These are phyloP conservation scores for Caloenas nicobarica DNA, from an alignment of 2,113 vertebrate genomes.

Conservation along the genomic window DNA sequence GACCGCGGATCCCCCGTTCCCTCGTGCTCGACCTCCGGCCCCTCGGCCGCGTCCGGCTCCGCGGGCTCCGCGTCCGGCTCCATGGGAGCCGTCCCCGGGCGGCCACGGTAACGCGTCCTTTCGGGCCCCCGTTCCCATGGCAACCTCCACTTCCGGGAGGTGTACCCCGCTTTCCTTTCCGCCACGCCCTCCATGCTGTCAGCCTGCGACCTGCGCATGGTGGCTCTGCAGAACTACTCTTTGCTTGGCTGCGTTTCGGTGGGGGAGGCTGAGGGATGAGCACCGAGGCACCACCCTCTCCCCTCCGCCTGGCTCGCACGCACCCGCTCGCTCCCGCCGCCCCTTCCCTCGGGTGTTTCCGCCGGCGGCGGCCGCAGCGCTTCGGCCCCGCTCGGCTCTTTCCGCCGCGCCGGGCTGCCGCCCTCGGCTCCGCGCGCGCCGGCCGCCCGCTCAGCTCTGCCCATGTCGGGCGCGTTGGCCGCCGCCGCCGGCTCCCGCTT, in stretches of 20 bases:
- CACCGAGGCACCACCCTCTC: not conserved
- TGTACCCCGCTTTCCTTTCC: not conserved
- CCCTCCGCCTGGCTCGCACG: not conserved
- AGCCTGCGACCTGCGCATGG: too few species aligned
- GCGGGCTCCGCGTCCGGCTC: not conserved
- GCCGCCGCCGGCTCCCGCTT: not conserved
- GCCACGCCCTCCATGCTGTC: not conserved
- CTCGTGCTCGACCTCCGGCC: not conserved
- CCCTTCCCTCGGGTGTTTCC: not conserved
- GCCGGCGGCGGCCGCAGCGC: not conserved
- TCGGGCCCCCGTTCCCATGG: slow-evolving; percentile 3
- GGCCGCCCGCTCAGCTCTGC: not conserved
- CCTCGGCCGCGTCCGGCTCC: too few species aligned
- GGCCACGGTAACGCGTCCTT: not conserved
- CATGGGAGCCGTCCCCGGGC: not conserved
- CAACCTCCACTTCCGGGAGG: not conserved
- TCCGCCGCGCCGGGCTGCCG: not conserved
- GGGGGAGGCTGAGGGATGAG: not conserved
- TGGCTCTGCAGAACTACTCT: not conserved
- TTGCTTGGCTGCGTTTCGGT: not conserved
- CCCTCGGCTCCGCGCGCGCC: not conserved
- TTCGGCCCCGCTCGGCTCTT: not conserved
- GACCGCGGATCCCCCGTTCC: accelerated
- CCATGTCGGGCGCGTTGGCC: slow-evolving; percentile 60
- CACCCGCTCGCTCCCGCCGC: not conserved